A percentile compares a stretch with the other conserved stretches of the same genome.
Evolutionary conservation across 2,113 vertebrate species (phyloP).

Genomic region (Heloderma charlesbogerti): DNA sequence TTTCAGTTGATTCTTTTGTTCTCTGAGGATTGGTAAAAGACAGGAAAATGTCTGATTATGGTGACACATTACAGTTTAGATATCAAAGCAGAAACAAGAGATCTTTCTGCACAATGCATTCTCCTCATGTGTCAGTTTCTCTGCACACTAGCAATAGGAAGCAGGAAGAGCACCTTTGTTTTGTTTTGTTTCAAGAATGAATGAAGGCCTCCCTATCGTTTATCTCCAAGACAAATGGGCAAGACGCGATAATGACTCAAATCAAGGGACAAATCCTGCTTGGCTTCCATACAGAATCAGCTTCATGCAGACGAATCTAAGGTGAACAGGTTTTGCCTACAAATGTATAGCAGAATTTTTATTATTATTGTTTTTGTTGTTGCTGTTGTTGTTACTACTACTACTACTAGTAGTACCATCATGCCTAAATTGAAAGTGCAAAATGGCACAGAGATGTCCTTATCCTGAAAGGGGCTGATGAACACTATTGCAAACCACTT

Average conservation of each 20-base stretch:
- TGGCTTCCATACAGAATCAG: background rate
- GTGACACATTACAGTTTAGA: background rate
- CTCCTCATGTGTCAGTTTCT: background rate
- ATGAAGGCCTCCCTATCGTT: slow-evolving; percentile 11
- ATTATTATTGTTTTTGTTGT: background rate
- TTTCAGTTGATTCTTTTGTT: background rate
- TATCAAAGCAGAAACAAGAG: background rate
- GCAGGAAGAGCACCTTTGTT: slow-evolving; percentile 22
- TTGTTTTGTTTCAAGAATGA: slow-evolving; percentile 24
- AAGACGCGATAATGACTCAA: background rate
- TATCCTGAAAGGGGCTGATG: fast-evolving
- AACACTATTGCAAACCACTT: background rate
- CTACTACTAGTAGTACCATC: too few species aligned
- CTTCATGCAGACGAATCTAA: background rate
- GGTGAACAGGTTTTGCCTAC: fast-evolving
- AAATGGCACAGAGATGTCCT: background rate
- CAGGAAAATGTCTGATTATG: fast-evolving
- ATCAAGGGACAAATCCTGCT: fast-evolving
- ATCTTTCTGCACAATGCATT: slow-evolving; percentile 4
- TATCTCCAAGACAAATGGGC: slow-evolving; percentile 19
- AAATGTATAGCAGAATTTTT: background rate
- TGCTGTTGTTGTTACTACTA: too few species aligned
- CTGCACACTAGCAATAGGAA: background rate
- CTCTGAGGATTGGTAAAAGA: background rate
- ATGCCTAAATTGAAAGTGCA: fast-evolving